phyloP scores from a whole-genome alignment of 23 tunicate species.

The Halocynthia roretzi region DNA sequence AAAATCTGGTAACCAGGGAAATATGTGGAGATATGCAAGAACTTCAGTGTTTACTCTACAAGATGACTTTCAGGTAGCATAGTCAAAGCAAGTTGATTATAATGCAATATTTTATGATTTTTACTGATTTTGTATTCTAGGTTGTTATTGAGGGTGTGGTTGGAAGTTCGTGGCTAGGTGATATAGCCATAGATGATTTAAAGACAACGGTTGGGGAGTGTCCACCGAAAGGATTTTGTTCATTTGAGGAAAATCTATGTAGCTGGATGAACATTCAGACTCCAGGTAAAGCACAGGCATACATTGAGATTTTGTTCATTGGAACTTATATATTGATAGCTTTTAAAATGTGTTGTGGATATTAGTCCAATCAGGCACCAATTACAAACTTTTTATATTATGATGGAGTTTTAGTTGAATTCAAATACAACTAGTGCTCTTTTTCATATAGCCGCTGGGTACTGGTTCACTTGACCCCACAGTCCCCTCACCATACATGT shows the following conservation, averaged over 20 bases:
- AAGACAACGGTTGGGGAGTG: slow-evolving; percentile 58
- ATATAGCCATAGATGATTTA: slow-evolving; percentile 80
- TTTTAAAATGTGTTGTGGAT: too few species aligned
- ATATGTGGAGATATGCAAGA: slow-evolving; percentile 66
- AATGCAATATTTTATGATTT: not conserved
- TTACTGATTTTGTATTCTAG: slow-evolving; percentile 16
- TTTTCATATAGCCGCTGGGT: too few species aligned
- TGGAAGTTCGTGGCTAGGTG: slow-evolving; percentile 70
- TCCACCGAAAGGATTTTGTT: slow-evolving; percentile 62
- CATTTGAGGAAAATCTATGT: slow-evolving; percentile 75
- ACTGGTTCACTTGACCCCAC: too few species aligned
- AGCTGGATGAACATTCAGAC: slow-evolving; percentile 54
- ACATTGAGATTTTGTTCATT: too few species aligned
- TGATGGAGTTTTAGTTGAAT: too few species aligned
- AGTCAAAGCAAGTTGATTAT: not conserved
- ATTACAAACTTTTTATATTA: too few species aligned
- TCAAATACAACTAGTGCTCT: too few species aligned
- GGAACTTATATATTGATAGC: too few species aligned
- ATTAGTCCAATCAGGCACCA: too few species aligned
- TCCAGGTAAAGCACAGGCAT: slow-evolving; percentile 22
- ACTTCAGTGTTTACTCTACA: slow-evolving; percentile 29
- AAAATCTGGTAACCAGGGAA: slow-evolving; percentile 78
- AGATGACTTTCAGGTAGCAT: slow-evolving; percentile 59
- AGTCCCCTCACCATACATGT: too few species aligned
- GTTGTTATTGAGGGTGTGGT: slow-evolving; percentile 71